A percentile compares a stretch with the other conserved stretches of the same genome.
phyloP scores from a whole-genome alignment of 2,797 vertebrate genomes.

The Oreortyx pictus region DNA sequence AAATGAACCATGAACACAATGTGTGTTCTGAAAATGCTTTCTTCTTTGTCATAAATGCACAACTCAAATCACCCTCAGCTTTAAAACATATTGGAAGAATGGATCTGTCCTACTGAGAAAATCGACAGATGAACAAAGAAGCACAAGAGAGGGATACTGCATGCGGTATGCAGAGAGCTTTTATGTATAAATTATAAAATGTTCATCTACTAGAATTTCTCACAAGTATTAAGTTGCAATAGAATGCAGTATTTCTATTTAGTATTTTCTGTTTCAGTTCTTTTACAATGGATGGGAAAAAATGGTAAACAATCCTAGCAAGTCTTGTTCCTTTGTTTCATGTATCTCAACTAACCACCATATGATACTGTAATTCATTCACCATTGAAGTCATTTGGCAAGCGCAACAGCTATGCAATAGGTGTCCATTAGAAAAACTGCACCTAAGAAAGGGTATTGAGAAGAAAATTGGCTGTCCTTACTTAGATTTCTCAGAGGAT shows the following conservation, averaged over 20 bases:
- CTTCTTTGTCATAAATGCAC: not conserved
- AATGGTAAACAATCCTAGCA: not conserved
- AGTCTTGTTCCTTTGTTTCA: not conserved
- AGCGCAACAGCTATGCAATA: not conserved
- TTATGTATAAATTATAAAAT: not conserved
- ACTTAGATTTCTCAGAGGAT: not conserved
- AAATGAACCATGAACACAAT: not conserved
- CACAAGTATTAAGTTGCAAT: not conserved
- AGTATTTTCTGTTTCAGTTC: not conserved
- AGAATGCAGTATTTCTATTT: not conserved
- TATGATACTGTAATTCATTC: not conserved
- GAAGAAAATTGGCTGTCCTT: not conserved
- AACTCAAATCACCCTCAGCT: not conserved
- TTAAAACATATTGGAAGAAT: not conserved
- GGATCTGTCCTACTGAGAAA: not conserved
- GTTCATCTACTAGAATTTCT: not conserved
- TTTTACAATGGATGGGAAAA: not conserved
- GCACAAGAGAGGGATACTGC: not conserved
- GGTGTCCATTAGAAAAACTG: not conserved
- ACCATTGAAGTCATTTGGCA: not conserved
- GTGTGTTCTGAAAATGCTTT: not conserved
- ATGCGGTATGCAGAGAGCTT: not conserved
- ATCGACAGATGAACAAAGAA: not conserved
- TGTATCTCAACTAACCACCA: not conserved
- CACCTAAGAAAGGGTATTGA: not conserved